Evolutionary conservation across 2,888 invertebrate genomes (phyloP), one percentile per base, ranked within the genome.

Genomic region (Elaeidobius kamerunicus): DNA sequence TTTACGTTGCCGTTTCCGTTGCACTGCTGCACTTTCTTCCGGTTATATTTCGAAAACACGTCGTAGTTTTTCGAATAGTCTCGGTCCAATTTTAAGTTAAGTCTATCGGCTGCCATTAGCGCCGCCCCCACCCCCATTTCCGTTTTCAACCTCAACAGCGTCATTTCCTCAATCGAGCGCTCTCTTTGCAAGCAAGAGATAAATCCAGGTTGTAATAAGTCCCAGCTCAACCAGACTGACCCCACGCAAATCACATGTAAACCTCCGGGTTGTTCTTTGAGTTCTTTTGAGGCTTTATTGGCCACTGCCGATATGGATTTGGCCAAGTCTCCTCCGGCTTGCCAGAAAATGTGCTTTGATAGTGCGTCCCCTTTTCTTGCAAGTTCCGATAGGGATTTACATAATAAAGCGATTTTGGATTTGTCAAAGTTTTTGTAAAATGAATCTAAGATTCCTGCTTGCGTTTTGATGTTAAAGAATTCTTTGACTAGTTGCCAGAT

Each of bases 141-240:
- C 1, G 85, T 85, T 11, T 82, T 85, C 12, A 94, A 77, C 14
- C 78, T 77, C 11, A 91, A 75, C 7, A 95, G 73, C 3, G 79
- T 77, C 15, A 88, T 67, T 63, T 82, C 78, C 3, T 74, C 65
- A 2, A 84, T 61, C 6, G 75, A 70, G 41, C 73, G 63, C 30
- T 75, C 71, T 6, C 71, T 63, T 3, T 74, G 65, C 3, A 88
- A 69, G 55, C 79, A 78, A 2, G 72, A 65, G 2, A 83, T 65
- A 61, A 91, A 85, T 0, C 91, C 92, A 2, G 81, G 75, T 65
- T 84, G 78, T 56, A 98, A 69, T 18, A 87, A 77, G 3, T 83
- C 75, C 94, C 95, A 98, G 67, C 95, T 95, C 57, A 88, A 82
- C 91, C 93, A 98, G 1, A 98, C 94, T 0, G 94, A 94, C 0